These are phyloP conservation scores for Raja brachyura DNA, from an alignment of 2,113 vertebrate genomes.

Conservation along the genomic window DNA sequence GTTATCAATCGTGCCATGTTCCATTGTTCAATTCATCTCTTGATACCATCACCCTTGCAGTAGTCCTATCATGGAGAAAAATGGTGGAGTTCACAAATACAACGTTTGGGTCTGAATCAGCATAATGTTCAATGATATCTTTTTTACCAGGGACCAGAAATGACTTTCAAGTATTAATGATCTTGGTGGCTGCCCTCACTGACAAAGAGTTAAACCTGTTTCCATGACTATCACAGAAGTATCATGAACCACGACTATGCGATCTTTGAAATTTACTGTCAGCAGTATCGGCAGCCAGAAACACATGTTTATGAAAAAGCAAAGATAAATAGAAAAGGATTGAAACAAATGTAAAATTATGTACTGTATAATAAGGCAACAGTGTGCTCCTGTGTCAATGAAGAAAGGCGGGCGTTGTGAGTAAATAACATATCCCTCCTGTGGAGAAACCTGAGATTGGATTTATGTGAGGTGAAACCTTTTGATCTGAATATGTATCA, in stretches of 20 bases:
- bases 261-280: not conserved
- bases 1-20: not conserved
- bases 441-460: constrained; percentile 3
- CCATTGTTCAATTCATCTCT: not conserved
- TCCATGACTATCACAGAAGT: not conserved
- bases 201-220: not conserved
- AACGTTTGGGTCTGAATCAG: not conserved
- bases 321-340: not conserved
- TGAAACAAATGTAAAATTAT: not conserved
- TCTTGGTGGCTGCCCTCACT: not conserved
- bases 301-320: not conserved
- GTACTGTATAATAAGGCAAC: too few relatives aligned
- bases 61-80: not conserved
- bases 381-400: not conserved
- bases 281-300: too few relatives aligned
- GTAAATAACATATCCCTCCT: constrained; percentile 21
- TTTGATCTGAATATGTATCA: constrained; percentile 6
- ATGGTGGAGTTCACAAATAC: not conserved
- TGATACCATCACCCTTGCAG: not conserved
- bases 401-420: not conserved
- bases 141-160: not conserved
- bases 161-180: not conserved
- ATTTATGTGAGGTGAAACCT: constrained; percentile 22
- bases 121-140: not conserved
- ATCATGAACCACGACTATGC: not conserved